phyloP scores from a whole-genome alignment of 1,140 invertebrate species.

The Alviniconcha marisindica region DNA sequence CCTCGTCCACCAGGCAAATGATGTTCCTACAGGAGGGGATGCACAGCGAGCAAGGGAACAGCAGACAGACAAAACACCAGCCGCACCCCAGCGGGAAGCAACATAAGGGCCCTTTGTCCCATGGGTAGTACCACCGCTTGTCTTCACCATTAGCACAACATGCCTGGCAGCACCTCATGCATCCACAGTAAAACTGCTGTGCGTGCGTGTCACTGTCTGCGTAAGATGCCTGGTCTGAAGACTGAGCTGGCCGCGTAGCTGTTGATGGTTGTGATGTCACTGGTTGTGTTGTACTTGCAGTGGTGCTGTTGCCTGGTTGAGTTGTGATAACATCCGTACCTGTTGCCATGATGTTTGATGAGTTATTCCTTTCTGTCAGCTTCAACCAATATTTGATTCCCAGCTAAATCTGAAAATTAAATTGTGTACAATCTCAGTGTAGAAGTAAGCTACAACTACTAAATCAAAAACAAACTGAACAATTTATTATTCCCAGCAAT shows the following conservation, averaged over 20 bases:
- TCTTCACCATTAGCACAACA: conserved; percentile 39
- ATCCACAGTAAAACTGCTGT: background rate
- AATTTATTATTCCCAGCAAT: no score
- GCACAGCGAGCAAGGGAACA: conserved; percentile 43
- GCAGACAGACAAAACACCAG: conserved; percentile 39
- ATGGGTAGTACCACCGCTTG: conserved; percentile 45
- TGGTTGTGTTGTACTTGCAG: background rate
- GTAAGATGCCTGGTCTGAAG: conserved; percentile 13
- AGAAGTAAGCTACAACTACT: no score
- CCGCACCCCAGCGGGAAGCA: conserved; percentile 35
- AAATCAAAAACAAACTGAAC: no score
- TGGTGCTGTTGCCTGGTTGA: background rate
- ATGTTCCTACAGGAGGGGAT: conserved; percentile 38
- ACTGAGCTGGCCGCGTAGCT: background rate
- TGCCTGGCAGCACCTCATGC: background rate
- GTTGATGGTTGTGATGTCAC: background rate
- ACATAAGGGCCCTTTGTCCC: conserved; percentile 40
- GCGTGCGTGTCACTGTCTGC: conserved; percentile 23
- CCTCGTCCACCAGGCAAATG: conserved; percentile 36
- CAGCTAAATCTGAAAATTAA: no score
- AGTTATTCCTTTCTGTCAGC: no score
- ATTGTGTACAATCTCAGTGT: no score
- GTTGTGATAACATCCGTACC: background rate
- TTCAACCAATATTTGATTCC: no score
- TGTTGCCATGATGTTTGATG: background rate